phyloP scores from a whole-genome alignment of 1,140 invertebrate genomes.

The Ooceraea biroi region DNA sequence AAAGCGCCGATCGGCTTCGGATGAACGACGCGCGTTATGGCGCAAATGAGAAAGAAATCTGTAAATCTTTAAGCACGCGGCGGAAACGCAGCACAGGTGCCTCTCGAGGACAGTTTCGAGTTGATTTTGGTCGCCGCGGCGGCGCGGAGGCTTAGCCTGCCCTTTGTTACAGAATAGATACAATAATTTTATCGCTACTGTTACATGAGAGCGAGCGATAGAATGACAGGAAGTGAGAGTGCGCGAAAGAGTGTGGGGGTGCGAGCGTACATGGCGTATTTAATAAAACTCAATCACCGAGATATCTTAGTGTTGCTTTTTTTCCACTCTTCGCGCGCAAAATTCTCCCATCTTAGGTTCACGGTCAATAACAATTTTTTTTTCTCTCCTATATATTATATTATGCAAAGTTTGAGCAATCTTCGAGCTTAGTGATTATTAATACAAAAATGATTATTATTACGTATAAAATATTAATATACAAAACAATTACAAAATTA shows the following conservation, averaged over 20 bases:
- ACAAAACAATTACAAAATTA: neutral
- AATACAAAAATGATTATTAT: neutral
- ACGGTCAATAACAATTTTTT: neutral
- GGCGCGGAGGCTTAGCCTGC: slow-evolving; percentile 54
- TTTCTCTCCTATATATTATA: neutral
- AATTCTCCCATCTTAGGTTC: slow-evolving; percentile 3
- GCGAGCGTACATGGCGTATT: slow-evolving; percentile 69
- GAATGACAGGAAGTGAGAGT: slow-evolving; percentile 67
- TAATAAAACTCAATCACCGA: slow-evolving; percentile 70
- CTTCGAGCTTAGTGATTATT: neutral
- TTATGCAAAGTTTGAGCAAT: neutral
- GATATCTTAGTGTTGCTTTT: slow-evolving; percentile 2
- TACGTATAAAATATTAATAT: neutral
- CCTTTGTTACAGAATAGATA: slow-evolving; percentile 76
- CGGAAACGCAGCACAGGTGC: slow-evolving; percentile 16
- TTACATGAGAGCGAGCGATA: slow-evolving; percentile 66
- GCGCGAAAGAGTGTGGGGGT: slow-evolving; percentile 66
- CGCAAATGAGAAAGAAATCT: slow-evolving; percentile 22
- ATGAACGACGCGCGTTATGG: neutral
- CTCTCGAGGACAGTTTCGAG: slow-evolving; percentile 50
- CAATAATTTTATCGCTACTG: slow-evolving; percentile 75
- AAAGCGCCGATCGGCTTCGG: neutral
- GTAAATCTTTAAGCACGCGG: slow-evolving; percentile 25
- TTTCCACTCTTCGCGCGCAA: slow-evolving; percentile 12
- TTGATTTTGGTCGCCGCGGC: slow-evolving; percentile 39